These are phyloP conservation scores for Gadus macrocephalus DNA, from an alignment of 2,113 vertebrate genomes.

Conservation along the genomic window DNA sequence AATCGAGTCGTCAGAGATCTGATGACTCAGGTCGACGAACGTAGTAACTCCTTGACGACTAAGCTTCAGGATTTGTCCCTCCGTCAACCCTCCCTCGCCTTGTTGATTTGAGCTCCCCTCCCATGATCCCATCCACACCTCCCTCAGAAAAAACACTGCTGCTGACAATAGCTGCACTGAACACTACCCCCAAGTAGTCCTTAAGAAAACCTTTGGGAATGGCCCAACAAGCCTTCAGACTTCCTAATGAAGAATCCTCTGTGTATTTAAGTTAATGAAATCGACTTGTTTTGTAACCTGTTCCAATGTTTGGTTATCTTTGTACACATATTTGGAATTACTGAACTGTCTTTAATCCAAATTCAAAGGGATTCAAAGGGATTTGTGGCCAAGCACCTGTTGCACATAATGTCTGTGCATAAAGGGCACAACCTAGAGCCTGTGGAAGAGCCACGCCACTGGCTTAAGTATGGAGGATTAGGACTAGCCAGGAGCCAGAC, in stretches of 20 bases:
- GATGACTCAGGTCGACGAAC: slow-evolving; percentile 61
- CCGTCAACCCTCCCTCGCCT: background rate
- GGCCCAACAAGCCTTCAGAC: no score
- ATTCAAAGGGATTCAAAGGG: slow-evolving; percentile 28
- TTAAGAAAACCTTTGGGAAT: no score
- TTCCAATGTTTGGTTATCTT: slow-evolving; percentile 5
- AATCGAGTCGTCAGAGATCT: slow-evolving; percentile 94
- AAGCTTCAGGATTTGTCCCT: background rate
- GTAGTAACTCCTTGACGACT: background rate
- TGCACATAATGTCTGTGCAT: slow-evolving; percentile 19
- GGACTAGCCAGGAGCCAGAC: slow-evolving; percentile 26
- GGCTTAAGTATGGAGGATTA: slow-evolving; percentile 35
- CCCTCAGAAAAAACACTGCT: no score
- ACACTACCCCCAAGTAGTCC: no score
- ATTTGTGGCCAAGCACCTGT: slow-evolving; percentile 1
- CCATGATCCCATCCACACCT: no score
- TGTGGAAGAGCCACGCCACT: slow-evolving; percentile 14
- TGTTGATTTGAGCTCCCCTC: slow-evolving; percentile 3
- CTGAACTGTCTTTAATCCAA: slow-evolving; percentile 18
- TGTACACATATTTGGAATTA: slow-evolving; percentile 8
- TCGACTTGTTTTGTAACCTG: slow-evolving; percentile 18
- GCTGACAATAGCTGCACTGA: no score
- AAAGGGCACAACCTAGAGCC: slow-evolving; percentile 9
- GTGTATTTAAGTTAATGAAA: slow-evolving; percentile 15
- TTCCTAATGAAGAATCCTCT: slow-evolving; percentile 8